Base-by-base conservation (phyloP, 2,888 invertebrate species). In the Aleiodes testaceus region DNA sequence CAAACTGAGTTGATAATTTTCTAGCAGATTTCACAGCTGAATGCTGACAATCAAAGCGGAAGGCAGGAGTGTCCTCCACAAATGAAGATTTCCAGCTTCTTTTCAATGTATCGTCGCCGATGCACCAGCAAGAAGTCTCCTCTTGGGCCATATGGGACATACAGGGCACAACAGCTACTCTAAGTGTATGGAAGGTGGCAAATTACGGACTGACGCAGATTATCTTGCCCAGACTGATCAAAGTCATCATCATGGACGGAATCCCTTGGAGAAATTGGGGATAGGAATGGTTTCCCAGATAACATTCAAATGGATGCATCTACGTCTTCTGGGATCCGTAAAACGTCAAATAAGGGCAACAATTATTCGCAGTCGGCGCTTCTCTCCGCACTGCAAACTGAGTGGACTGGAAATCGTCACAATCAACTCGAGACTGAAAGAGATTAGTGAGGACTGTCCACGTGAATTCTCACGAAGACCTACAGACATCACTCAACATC, bases 171-270 rank as follows among this genome's bases (percentile, higher is more conserved):
- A 52, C 11, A 52, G 20, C 12, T 52, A 9, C 9, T 52, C 50
- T 3, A 52, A 52, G 18, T 52, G 50, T 52, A 52, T 20, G 9
- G 9, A 7, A 11, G 50, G 18, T 12, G 50, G 50, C 6, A 52
- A 18, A 3, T 20, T 20, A 1, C 50, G 50, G 9, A 52, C 50
- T 18, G 50, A 52, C 14, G 49, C 49, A 14, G n/a, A 5, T 52
- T 52, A 52, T 52, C 1, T 20, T 52, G 50, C 50, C 1, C 18
- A 20, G 18, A 12, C 20, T 20, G 50, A 52, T 52, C 20, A 16
- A 16, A 52, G 50, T 20, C 50, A 52, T 52, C 50, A 20, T 20
- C 50, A 52, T 52, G 50, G 50, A n/a, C 50, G 20, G 9, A 52
- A 20, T 52, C 9, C 20, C 1, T 5, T 52, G 50, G 18, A 18